Evolutionary conservation across 2,888 invertebrate genomes (phyloP).

Genomic region (Heteromurus nitidus): DNA sequence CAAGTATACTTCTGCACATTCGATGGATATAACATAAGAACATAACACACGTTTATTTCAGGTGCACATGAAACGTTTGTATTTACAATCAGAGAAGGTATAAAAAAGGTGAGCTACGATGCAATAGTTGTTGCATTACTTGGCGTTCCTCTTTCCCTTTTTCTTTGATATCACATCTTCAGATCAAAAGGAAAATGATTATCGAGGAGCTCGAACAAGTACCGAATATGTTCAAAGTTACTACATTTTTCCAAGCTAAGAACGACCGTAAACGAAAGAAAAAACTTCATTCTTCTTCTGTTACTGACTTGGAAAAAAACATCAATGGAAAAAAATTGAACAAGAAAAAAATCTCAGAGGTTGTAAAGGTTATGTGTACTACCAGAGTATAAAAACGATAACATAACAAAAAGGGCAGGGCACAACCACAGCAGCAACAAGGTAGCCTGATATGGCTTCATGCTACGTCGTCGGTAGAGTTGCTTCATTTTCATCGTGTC

Average conservation of each 20-base stretch:
- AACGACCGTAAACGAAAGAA: constrained; percentile 1
- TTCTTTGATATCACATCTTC: background rate
- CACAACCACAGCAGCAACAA: constrained; percentile 25
- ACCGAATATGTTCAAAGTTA: constrained; percentile 16
- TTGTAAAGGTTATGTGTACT: constrained; percentile 15
- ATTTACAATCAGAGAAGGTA: too few relatives aligned
- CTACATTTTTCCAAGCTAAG: too few relatives aligned
- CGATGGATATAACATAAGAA: too few relatives aligned
- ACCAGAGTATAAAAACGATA: background rate
- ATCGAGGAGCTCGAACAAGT: constrained; percentile 17
- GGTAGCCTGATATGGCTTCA: constrained; percentile 40
- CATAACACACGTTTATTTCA: too few relatives aligned
- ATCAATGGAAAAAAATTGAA: background rate
- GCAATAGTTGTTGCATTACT: constrained; percentile 5
- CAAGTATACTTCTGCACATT: too few relatives aligned
- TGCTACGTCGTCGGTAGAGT: too few relatives aligned
- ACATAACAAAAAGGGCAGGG: constrained; percentile 43
- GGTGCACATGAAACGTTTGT: too few relatives aligned
- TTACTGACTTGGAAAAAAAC: background rate
- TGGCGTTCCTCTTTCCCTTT: constrained; percentile 1
- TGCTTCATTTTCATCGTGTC: constrained; percentile 36
- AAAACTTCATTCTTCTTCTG: too few relatives aligned
- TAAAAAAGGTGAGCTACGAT: background rate
- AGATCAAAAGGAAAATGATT: constrained; percentile 16
- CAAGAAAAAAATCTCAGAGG: constrained; percentile 9